phyloP scores from a whole-genome alignment of 1,140 invertebrate species.

The Scaptomyza graminum region DNA sequence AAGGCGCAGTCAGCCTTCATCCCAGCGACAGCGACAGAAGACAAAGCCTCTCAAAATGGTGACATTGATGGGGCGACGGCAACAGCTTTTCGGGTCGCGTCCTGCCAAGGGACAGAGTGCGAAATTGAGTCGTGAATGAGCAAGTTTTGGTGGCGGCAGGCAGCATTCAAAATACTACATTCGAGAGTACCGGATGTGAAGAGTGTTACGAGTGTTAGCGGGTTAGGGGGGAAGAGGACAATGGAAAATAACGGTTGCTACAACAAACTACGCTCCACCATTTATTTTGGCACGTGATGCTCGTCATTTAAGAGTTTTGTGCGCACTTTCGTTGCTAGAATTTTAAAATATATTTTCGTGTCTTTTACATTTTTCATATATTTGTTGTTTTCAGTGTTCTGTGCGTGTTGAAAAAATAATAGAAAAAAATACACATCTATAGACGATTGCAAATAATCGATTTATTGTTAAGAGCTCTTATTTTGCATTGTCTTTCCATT shows the following conservation, averaged over 20 bases:
- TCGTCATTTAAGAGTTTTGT: conserved; percentile 82
- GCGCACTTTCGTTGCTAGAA: conserved; percentile 78
- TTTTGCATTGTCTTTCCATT: not conserved
- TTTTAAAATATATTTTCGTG: conserved; percentile 75
- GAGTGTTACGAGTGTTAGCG: conserved; percentile 1
- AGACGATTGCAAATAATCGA: conserved; percentile 11
- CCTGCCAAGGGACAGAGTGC: conserved; percentile 36
- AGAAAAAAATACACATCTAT: not conserved
- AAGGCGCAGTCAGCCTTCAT: conserved; percentile 35
- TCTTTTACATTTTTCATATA: conserved; percentile 44
- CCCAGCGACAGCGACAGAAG: conserved; percentile 5
- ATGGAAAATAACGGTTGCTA: not conserved
- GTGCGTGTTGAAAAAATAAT: conserved; percentile 4
- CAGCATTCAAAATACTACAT: conserved; percentile 28
- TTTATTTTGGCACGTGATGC: conserved; percentile 79
- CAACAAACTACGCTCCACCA: conserved; percentile 54
- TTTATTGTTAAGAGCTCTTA: not conserved
- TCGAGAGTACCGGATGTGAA: conserved; percentile 10
- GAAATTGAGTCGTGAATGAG: conserved; percentile 57
- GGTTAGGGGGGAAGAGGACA: not conserved
- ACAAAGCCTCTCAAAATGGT: conserved; percentile 33
- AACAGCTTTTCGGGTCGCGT: not conserved
- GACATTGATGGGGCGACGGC: conserved; percentile 7
- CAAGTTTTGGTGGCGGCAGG: conserved; percentile 14
- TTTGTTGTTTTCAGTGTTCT: conserved; percentile 2